Percentiles rank a stretch among this genome's conserved stretches.
phyloP scores from a whole-genome alignment of 1,140 invertebrate species.

The Aphaenogaster rudis region DNA sequence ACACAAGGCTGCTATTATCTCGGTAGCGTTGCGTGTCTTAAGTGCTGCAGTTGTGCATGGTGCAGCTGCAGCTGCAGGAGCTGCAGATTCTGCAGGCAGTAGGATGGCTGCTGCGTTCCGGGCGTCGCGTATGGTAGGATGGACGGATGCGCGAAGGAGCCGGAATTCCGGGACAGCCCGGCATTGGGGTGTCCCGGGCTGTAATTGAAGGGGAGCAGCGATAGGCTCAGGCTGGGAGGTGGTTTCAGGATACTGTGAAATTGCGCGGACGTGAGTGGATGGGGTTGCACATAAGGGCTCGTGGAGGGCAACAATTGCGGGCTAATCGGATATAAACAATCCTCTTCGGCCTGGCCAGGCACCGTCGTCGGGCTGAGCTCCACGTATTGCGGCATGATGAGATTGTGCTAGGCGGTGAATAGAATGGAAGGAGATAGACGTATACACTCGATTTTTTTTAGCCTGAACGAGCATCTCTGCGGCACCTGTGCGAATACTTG shows the following conservation, averaged over 20 bases:
- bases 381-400: constrained; percentile 84
- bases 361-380: constrained; percentile 78
- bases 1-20: constrained; percentile 80
- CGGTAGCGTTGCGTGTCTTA: constrained; percentile 80
- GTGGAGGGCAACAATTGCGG: constrained; percentile 82
- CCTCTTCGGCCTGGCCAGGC: constrained; percentile 83
- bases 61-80: constrained; percentile 77
- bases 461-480: constrained; percentile 24
- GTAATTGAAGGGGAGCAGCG: constrained; percentile 46
- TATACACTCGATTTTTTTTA: constrained; percentile 50
- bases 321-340: constrained; percentile 84
- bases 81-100: constrained; percentile 80
- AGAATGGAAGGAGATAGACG: constrained; percentile 74
- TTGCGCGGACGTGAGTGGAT: constrained; percentile 81
- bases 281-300: constrained; percentile 83
- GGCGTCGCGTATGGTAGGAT: constrained; percentile 59
- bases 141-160: constrained; percentile 71
- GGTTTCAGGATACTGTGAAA: constrained; percentile 79
- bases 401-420: constrained; percentile 82
- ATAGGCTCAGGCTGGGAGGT: constrained; percentile 45
- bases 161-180: constrained; percentile 56
- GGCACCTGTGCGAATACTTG: constrained; percentile 47
- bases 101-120: constrained; percentile 52
- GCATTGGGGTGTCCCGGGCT: constrained; percentile 20
- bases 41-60: constrained; percentile 80